Conservation (phyloP, 2,113 vertebrate species). For the Zosterops hypoxanthus region DNA sequence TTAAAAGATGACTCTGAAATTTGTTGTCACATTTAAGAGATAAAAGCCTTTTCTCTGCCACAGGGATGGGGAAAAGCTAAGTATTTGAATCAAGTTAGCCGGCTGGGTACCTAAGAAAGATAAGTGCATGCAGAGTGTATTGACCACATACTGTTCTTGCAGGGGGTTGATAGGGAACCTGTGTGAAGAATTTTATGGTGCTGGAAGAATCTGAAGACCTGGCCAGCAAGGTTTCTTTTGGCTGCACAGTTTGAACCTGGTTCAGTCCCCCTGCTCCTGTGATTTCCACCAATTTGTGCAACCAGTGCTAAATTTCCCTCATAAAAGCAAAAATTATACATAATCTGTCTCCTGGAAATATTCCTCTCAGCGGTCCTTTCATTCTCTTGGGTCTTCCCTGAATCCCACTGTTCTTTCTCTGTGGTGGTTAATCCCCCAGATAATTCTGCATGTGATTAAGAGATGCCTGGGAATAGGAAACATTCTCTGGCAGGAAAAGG, state of each 20-base stretch:
- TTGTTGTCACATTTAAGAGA: background rate
- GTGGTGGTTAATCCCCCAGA: constrained; percentile 9
- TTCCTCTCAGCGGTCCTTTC: background rate
- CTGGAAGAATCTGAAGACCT: background rate
- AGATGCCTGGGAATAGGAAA: constrained; percentile 6
- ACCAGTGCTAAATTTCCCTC: background rate
- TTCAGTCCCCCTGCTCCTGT: background rate
- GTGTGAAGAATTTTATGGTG: background rate
- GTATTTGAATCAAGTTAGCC: background rate
- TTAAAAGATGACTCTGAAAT: background rate
- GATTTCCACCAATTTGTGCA: background rate
- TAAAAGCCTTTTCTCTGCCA: background rate
- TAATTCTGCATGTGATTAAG: background rate
- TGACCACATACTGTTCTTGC: background rate
- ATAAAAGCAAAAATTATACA: background rate
- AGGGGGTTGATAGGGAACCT: background rate
- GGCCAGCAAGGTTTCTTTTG: background rate
- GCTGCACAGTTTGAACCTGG: background rate
- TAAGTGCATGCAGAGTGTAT: background rate
- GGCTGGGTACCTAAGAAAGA: background rate
- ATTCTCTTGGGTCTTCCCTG: background rate
- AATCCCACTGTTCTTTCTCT: background rate
- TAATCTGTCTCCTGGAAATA: background rate
- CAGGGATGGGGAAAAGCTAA: background rate
- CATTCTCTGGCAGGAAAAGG: background rate